These are phyloP conservation scores for Anadara kagoshimensis DNA, from an alignment of 1,140 invertebrate genomes.

Conservation along the genomic window DNA sequence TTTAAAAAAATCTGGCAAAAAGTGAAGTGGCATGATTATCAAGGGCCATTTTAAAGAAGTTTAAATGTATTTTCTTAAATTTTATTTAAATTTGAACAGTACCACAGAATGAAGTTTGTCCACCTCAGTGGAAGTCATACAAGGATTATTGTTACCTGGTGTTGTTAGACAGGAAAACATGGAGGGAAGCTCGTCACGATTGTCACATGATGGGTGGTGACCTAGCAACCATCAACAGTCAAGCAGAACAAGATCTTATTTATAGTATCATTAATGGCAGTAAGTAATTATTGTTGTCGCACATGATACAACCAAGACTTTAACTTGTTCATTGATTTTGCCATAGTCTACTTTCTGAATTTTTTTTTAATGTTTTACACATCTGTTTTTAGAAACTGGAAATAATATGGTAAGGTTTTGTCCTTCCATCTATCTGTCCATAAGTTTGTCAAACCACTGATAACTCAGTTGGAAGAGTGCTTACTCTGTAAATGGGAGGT, in stretches of 20 bases:
- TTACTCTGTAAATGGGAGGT: too few species aligned
- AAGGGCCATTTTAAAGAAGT: too few species aligned
- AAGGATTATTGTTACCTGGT: conserved; percentile 53
- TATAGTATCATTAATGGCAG: conserved; percentile 40
- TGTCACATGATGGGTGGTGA: conserved; percentile 54
- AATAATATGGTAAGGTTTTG: neutral
- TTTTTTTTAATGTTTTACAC: neutral
- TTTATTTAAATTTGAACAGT: conserved; percentile 20
- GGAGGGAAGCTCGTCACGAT: conserved; percentile 47
- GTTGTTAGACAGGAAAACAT: conserved; percentile 37
- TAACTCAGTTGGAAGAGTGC: too few species aligned
- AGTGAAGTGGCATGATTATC: too few species aligned
- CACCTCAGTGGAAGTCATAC: conserved; percentile 45
- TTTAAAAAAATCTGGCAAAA: too few species aligned
- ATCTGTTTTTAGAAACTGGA: neutral
- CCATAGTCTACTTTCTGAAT: neutral
- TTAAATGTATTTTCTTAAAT: too few species aligned
- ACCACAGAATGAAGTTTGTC: conserved; percentile 47
- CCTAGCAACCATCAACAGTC: conserved; percentile 55
- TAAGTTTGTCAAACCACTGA: too few species aligned
- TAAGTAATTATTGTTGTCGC: neutral
- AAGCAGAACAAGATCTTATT: conserved; percentile 53
- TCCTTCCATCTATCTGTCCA: too few species aligned
- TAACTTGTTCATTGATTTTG: neutral
- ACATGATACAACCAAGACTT: neutral